Percentiles rank a stretch among this genome's conserved stretches.
These are phyloP conservation scores for Dynastes maya DNA, from an alignment of 2,888 invertebrate species.

Conservation along the genomic window DNA sequence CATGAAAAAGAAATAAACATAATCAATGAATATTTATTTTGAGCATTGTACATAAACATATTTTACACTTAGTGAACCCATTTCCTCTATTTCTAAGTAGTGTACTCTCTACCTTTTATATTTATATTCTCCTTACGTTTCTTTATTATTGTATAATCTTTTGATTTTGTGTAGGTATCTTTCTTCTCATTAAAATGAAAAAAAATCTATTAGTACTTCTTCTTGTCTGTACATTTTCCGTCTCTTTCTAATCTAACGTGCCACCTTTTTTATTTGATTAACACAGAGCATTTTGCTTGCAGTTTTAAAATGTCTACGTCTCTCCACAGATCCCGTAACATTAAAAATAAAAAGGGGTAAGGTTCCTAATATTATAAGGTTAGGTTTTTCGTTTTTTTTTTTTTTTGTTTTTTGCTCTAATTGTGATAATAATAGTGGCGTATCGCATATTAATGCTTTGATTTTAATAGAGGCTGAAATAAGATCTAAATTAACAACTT, in stretches of 20 bases:
- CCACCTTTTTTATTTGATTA: constrained; percentile 40
- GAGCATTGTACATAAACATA: no score
- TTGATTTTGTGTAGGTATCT: neutral
- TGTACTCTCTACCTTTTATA: neutral
- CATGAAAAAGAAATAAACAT: no score
- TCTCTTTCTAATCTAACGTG: neutral
- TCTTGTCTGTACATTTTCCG: neutral
- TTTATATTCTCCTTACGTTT: neutral
- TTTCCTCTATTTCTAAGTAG: neutral
- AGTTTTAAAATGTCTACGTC: constrained; percentile 94
- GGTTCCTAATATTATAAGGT: constrained; percentile 61
- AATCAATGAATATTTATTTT: no score
- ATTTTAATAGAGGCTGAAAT: no score
- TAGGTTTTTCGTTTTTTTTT: constrained; percentile 9
- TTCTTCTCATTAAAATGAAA: neutral
- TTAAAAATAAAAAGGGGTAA: constrained; percentile 93
- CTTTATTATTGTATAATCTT: neutral
- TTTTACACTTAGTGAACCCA: no score
- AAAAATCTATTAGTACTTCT: no score
- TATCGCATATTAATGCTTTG: no score
- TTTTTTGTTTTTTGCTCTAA: neutral
- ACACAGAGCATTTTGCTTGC: constrained; percentile 63
- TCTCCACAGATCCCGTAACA: constrained; percentile 92
- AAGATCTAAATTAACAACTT: no score
- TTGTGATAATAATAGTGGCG: no score